These are phyloP conservation scores for Lysandra bellargus DNA, from an alignment of 2,888 invertebrate genomes.

Conservation along the genomic window DNA sequence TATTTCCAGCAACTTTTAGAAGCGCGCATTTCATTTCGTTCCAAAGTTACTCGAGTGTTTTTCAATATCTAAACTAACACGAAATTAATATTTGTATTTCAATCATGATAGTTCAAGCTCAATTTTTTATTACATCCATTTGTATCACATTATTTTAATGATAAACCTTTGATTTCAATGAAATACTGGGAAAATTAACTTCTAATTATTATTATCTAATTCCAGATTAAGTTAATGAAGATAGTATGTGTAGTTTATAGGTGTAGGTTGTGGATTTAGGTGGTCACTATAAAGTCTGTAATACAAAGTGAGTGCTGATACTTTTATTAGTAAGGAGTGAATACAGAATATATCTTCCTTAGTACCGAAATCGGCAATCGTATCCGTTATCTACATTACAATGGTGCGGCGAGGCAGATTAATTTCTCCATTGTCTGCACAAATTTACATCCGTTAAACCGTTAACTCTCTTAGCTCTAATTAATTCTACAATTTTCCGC, in stretches of 20 bases:
- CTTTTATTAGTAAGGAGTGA: background rate
- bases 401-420: constrained; percentile 20
- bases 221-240: background rate
- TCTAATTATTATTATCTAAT: background rate
- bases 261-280: no score
- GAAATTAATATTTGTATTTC: background rate
- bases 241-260: no score
- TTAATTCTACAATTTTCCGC: constrained; percentile 34
- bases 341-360: background rate
- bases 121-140: background rate
- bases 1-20: background rate
- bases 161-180: no score
- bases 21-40: background rate
- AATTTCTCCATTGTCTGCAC: constrained; percentile 24
- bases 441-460: constrained; percentile 24
- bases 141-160: no score
- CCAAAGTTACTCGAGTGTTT: background rate
- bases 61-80: background rate
- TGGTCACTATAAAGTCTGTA: no score
- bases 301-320: no score
- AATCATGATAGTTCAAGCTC: background rate
- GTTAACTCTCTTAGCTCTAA: constrained; percentile 27
- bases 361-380: background rate
- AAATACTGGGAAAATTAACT: background rate
- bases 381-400: constrained; percentile 15